Base-by-base conservation (phyloP, 2,888 invertebrate species). In the Apocheima hispidaria region DNA sequence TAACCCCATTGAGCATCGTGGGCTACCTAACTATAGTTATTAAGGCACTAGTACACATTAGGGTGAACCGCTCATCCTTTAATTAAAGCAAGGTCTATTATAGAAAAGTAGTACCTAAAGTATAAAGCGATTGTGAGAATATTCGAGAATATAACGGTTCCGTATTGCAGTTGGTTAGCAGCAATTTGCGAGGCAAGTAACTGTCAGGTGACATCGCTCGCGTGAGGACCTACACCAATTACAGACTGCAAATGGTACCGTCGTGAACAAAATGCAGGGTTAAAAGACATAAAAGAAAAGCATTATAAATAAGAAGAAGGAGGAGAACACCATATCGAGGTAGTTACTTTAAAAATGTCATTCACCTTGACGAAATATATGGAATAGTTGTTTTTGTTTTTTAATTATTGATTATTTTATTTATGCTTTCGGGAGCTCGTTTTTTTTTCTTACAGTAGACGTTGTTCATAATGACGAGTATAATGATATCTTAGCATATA, bases 191-290 rank as follows among this genome's bases (percentile, higher is more conserved):
- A 66, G 57, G 21, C 26, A 16, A 49, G 54, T 38, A 49, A 60
- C 59, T 26, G 54, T 28, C 54, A 54, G 50, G n/a, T 65, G 68
- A 66, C 60, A 64, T 56, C 59, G 51, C 51, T 66, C 64, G 68
- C 70, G 65, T 66, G 70, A 63, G 57, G 60, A 50, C 56, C 35
- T 36, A 51, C 62, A 58, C 65, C 68, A 70, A 70, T 70, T 68
- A 70, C 65, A 41, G 60, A 38, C 38, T 63, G 64, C 64, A 67
- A 65, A 68, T 63, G 66, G 61, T 62, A 65, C 52, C 44, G 50
- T 44, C 55, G 49, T 41, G 30, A 38, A 60, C 66, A 57, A 64
- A 65, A 51, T 44, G 28, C 35, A 16, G 14, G 30, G 28, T 9
- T 30, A 12, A 12, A 0, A 16, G 18, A n/a, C n/a, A n/a, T n/a